Percentiles rank a stretch among this genome's conserved stretches.
Conservation (phyloP, 2,797 vertebrate genomes). For the Cygnus olor region DNA sequence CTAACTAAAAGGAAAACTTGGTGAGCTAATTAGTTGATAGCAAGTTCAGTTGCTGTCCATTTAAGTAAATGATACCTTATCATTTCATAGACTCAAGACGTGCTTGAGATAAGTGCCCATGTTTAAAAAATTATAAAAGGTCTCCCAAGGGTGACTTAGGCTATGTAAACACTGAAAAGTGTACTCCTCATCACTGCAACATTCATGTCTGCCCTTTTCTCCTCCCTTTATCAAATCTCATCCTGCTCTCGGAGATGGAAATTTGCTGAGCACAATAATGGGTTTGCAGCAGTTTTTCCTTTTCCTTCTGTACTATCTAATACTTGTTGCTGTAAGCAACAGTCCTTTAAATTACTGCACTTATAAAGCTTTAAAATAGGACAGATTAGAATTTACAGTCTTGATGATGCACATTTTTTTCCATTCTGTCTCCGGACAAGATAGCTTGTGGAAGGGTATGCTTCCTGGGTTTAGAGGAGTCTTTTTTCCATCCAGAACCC, state of each 20-base stretch:
- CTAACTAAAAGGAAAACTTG: background rate
- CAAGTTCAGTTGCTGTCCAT: background rate
- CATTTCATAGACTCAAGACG: background rate
- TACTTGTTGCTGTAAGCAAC: conserved; percentile 50
- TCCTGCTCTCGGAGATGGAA: background rate
- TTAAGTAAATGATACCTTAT: background rate
- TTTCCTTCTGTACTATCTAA: background rate
- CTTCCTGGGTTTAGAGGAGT: background rate
- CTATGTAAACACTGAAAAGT: background rate
- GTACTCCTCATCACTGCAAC: background rate
- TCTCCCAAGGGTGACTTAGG: background rate
- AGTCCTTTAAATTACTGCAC: background rate
- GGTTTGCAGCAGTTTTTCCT: background rate
- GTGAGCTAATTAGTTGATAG: background rate
- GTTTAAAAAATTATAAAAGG: conserved; percentile 2
- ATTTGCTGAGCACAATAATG: background rate
- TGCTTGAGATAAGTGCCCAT: background rate
- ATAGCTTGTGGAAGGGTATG: background rate
- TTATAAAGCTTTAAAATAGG: conserved; percentile 29
- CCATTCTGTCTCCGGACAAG: background rate
- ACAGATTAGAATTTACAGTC: background rate
- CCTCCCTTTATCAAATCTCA: conserved; percentile 9
- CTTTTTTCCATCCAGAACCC: background rate
- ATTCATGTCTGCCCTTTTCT: background rate
- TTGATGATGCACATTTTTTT: background rate